Evolutionary conservation across 2,888 invertebrate species (phyloP), one percentile per base, ranked within the genome.

Genomic region (Euproctis similis): DNA sequence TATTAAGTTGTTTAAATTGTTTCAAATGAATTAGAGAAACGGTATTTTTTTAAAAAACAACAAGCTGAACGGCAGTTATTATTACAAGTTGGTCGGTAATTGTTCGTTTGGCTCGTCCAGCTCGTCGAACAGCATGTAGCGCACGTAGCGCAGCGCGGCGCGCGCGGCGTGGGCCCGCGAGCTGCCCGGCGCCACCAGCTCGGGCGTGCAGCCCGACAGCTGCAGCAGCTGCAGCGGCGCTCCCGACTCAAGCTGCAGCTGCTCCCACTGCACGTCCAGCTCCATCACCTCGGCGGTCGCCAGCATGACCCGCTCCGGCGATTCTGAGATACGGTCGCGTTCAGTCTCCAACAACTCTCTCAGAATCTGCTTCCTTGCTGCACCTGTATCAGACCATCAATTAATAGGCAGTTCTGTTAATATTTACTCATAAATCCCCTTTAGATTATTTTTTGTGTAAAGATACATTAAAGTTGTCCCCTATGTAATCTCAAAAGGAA

Each of bases 101-200:
- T n/a, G n/a, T n/a, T n/a, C n/a, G n/a, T n/a, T n/a, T n/a, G n/a
- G n/a, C n/a, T n/a, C n/a, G n/a, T n/a, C 14, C 4, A 14, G 9
- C 6, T 21, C 21, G 5, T 10, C 21, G 6, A n/a, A 21, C 2
- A 64, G 58, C 40, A 48, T 53, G 30, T 53, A 57, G 16, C 42
- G 50, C 42, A 70, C 31, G 59, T 65, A 63, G 32, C 37, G 39
- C 30, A 61, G 29, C 24, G 67, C 66, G 32, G 42, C 35, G 34
- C 12, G 34, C 28, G 59, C 55, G 44, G 61, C 59, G 36, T 13
- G 50, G 38, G 19, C 36, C 34, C 41, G 31, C 30, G 16, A 27
- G 26, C 2, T 12, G 13, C 36, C 56, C 11, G 49, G 39, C 42
- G 50, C 48, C 12, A 36, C 30, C 8, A 54, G 66, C 50, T 46